A percentile compares a stretch with the other conserved stretches of the same genome.
Evolutionary conservation across 2,797 vertebrate genomes (phyloP).

Genomic region (Nothura maculosa): DNA sequence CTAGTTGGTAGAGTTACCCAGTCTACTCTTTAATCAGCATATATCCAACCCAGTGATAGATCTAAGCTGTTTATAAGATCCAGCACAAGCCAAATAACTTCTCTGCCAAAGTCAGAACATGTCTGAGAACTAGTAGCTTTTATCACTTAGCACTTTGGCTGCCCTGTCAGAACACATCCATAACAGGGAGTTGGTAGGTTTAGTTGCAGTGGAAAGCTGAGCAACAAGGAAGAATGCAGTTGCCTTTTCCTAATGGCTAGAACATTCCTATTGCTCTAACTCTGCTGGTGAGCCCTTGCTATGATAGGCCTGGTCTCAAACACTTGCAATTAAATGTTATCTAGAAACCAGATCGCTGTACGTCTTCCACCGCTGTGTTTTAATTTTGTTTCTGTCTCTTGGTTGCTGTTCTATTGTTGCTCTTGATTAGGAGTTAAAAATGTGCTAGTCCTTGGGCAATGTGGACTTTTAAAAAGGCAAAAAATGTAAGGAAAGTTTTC

Average conservation of each 20-base stretch:
- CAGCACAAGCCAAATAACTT: background rate
- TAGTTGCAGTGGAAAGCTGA: background rate
- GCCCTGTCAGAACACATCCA: background rate
- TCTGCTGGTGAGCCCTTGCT: background rate
- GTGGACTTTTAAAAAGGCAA: background rate
- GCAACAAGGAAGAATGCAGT: background rate
- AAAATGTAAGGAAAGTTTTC: background rate
- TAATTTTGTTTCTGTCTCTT: background rate
- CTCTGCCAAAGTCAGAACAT: background rate
- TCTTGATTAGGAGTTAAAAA: background rate
- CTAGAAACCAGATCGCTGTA: background rate
- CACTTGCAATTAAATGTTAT: background rate
- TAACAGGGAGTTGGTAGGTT: background rate
- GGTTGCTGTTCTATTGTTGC: background rate
- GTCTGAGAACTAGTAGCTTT: conserved; percentile 8
- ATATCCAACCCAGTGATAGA: background rate
- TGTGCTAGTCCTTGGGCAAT: background rate
- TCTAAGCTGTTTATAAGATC: background rate
- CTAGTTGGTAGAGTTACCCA: background rate
- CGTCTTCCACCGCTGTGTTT: background rate
- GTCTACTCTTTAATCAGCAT: conserved; percentile 35
- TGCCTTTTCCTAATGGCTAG: background rate
- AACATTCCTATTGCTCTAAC: background rate
- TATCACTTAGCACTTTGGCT: background rate
- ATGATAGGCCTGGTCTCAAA: background rate